Conservation (phyloP, 30 jellyfish, hydroid and myxozoan genomes). For the Turritopsis dohrnii region DNA sequence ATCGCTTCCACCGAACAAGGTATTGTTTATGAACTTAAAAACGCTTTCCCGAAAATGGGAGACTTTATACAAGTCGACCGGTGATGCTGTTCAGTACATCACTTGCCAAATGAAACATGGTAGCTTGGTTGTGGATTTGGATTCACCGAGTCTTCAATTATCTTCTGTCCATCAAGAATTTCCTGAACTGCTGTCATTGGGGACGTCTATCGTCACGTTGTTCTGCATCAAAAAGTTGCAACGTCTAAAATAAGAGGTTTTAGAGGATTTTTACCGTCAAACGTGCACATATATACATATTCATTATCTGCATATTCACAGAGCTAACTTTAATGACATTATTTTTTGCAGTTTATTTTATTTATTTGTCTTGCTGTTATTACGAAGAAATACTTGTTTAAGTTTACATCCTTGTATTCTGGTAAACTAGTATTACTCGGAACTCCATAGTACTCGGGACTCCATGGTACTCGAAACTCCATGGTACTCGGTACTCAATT, state of each 20-base stretch:
- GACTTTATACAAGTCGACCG: neutral
- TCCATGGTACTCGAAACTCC: too few relatives aligned
- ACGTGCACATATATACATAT: too few relatives aligned
- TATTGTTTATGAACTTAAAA: conserved; percentile 18
- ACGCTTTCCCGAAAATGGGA: conserved; percentile 19
- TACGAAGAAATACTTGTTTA: too few relatives aligned
- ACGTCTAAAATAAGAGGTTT: neutral
- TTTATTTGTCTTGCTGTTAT: too few relatives aligned
- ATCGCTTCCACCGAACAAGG: neutral
- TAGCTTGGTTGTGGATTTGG: conserved; percentile 4
- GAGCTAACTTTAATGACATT: too few relatives aligned
- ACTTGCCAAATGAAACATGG: conserved; percentile 11
- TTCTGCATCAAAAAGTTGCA: conserved; percentile 16
- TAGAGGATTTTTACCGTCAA: too few relatives aligned
- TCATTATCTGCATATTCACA: too few relatives aligned
- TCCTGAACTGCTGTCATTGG: conserved; percentile 14
- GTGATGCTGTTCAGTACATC: neutral
- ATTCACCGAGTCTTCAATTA: neutral
- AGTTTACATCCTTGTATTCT: too few relatives aligned
- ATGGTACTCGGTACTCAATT: too few relatives aligned
- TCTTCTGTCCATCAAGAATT: conserved; percentile 15
- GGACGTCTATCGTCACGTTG: neutral
- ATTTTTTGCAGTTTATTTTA: too few relatives aligned
- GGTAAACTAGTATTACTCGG: too few relatives aligned
- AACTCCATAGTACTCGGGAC: too few relatives aligned